These are phyloP conservation scores for Pseudochromis fuscus DNA, from an alignment of 2,797 vertebrate species.

Conservation along the genomic window DNA sequence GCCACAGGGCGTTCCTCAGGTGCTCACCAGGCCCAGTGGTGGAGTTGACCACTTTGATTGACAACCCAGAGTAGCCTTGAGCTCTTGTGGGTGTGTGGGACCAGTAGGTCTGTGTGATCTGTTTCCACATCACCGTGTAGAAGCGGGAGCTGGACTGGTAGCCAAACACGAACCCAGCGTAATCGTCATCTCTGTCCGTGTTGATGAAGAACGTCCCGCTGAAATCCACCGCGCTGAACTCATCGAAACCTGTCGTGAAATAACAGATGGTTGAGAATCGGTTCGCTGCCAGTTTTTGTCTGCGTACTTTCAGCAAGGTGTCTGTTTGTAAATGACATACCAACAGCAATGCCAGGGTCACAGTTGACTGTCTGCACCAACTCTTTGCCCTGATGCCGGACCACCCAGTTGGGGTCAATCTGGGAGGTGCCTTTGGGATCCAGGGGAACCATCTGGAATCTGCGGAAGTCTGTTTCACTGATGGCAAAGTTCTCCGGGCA, in stretches of 20 bases:
- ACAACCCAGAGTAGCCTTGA: slow-evolving; percentile 97
- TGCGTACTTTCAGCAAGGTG: not conserved
- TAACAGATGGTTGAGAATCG: slow-evolving; percentile 38
- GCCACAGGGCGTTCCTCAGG: slow-evolving; percentile 98
- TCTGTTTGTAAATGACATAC: slow-evolving; percentile 78
- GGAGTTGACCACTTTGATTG: slow-evolving; percentile 98
- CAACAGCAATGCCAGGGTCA: slow-evolving; percentile 97
- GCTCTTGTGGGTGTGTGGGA: slow-evolving; percentile 94
- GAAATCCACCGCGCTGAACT: slow-evolving; percentile 99
- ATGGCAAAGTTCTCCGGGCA: slow-evolving; percentile 98
- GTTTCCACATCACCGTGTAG: slow-evolving; percentile 99
- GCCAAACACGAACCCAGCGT: slow-evolving; percentile 97
- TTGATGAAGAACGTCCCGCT: slow-evolving; percentile 99
- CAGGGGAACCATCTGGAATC: slow-evolving; percentile 99
- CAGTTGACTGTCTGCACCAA: slow-evolving; percentile 99
- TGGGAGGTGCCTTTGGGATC: slow-evolving; percentile 98
- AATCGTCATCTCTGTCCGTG: slow-evolving; percentile 98
- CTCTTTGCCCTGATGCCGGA: slow-evolving; percentile 98
- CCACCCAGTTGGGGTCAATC: slow-evolving; percentile 99
- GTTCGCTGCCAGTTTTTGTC: not conserved
- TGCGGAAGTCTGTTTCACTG: slow-evolving; percentile 97
- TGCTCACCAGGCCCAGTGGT: slow-evolving; percentile 98
- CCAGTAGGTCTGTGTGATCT: slow-evolving; percentile 99
- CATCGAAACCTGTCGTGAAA: slow-evolving; percentile 90
- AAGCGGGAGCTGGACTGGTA: slow-evolving; percentile 99